Percentiles rank a stretch among this genome's conserved stretches.
These are phyloP conservation scores for Drosophila carrolli DNA, from an alignment of 1,140 invertebrate genomes.

Conservation along the genomic window DNA sequence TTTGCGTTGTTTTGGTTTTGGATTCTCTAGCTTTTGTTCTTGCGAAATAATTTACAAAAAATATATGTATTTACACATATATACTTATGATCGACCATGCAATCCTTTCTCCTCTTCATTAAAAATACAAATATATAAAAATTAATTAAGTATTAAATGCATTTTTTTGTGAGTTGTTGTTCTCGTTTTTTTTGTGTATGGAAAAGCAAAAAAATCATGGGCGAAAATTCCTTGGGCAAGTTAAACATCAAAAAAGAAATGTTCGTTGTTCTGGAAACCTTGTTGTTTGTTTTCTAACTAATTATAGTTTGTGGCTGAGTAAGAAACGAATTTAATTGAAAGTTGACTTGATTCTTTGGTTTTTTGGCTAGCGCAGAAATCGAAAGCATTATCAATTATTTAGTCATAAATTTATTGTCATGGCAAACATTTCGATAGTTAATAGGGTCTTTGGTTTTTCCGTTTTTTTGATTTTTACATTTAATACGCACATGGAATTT, in stretches of 20 bases:
- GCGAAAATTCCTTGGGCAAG: conserved; percentile 46
- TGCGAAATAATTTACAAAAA: conserved; percentile 81
- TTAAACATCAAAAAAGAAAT: conserved; percentile 66
- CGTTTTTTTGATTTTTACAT: conserved; percentile 38
- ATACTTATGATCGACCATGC: conserved; percentile 13
- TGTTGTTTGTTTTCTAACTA: conserved; percentile 62
- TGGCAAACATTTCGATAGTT: conserved; percentile 76
- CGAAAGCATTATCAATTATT: conserved; percentile 70
- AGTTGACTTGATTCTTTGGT: conserved; percentile 27
- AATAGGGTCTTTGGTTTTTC: conserved; percentile 48
- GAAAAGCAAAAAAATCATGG: conserved; percentile 71
- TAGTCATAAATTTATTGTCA: conserved; percentile 78
- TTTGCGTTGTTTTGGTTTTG: conserved; percentile 70
- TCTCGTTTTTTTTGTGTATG: conserved; percentile 39
- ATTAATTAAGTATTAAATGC: conserved; percentile 83
- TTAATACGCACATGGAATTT: conserved; percentile 74
- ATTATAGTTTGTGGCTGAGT: conserved; percentile 26
- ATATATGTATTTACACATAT: conserved; percentile 52
- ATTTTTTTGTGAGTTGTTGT: conserved; percentile 56
- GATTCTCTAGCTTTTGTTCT: conserved; percentile 83
- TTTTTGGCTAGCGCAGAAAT: conserved; percentile 31
- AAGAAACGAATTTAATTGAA: conserved; percentile 56
- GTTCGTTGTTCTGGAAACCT: conserved; percentile 84
- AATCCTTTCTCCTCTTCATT: conserved; percentile 15
- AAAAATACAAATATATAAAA: conserved; percentile 71